Conservation (phyloP, 2,888 invertebrate genomes). For the Cheilosia vernalis region DNA sequence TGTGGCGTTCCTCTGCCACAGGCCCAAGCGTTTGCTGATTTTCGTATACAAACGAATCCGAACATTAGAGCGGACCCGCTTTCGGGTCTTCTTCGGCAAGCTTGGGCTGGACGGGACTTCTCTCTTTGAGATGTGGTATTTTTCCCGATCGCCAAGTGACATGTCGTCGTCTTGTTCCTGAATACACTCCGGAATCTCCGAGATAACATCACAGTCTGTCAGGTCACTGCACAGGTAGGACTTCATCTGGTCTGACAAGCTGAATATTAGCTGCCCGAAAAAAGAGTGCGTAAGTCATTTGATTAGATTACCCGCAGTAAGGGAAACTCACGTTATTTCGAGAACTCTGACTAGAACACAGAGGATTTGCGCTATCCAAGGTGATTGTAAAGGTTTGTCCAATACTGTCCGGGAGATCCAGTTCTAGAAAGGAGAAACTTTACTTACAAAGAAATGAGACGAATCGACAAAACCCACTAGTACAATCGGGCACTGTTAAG, state of each 20-base stretch:
- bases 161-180: conserved; percentile 50
- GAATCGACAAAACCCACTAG: conserved; percentile 80
- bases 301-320: no score
- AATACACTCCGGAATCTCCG: conserved; percentile 76
- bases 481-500: conserved; percentile 85
- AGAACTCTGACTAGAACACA: conserved; percentile 82
- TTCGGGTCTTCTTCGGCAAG: conserved; percentile 30
- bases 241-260: conserved; percentile 71
- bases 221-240: conserved; percentile 75
- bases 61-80: conserved; percentile 67
- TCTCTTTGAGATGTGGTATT: conserved; percentile 61
- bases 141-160: conserved; percentile 56
- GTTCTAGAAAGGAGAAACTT: conserved; percentile 80
- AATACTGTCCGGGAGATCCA: conserved; percentile 84
- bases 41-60: conserved; percentile 76
- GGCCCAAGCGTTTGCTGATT: conserved; percentile 76
- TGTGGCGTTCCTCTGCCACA: conserved; percentile 80
- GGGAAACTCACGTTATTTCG: conserved; percentile 55
- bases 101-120: conserved; percentile 14
- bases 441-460: not conserved
- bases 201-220: conserved; percentile 76
- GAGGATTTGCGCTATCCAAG: conserved; percentile 81
- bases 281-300: not conserved
- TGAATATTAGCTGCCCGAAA: conserved; percentile 34
- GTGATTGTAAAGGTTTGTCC: conserved; percentile 84